Percentiles rank a stretch among this genome's conserved stretches.
phyloP scores from a whole-genome alignment of 2,797 vertebrate genomes.

The Pseudomugil gertrudae region DNA sequence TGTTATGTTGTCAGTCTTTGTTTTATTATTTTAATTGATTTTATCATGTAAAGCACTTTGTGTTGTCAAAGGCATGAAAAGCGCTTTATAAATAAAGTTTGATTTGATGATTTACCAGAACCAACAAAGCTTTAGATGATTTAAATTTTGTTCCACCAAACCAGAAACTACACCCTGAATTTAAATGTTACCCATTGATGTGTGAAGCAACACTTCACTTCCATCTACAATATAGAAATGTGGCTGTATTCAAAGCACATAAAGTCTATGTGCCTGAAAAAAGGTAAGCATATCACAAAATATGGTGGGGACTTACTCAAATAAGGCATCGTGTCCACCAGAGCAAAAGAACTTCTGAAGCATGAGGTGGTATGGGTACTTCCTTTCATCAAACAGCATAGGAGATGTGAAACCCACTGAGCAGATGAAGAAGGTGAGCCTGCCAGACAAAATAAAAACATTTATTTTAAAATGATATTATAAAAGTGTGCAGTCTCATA shows the following conservation, averaged over 20 bases:
- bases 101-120: too few relatives aligned
- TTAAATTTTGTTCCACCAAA: neutral
- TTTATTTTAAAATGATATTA: neutral
- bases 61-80: too few relatives aligned
- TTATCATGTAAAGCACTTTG: too few relatives aligned
- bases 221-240: too few relatives aligned
- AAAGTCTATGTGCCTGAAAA: neutral
- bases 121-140: neutral
- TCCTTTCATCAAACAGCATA: slow-evolving; percentile 96
- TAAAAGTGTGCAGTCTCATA: neutral
- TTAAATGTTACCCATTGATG: too few relatives aligned
- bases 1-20: too few relatives aligned
- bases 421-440: slow-evolving; percentile 97
- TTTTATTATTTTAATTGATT: too few relatives aligned
- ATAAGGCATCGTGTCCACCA: slow-evolving; percentile 94
- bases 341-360: slow-evolving; percentile 97
- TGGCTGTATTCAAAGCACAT: neutral
- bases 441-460: slow-evolving; percentile 51
- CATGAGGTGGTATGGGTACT: slow-evolving; percentile 98
- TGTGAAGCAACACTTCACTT: too few relatives aligned
- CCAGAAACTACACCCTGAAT: too few relatives aligned
- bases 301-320: slow-evolving; percentile 86
- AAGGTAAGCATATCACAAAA: neutral
- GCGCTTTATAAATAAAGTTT: too few relatives aligned
- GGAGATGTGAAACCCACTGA: slow-evolving; percentile 97